Conservation (phyloP, 2,797 vertebrate species). For the Sebastes melanostomus region DNA sequence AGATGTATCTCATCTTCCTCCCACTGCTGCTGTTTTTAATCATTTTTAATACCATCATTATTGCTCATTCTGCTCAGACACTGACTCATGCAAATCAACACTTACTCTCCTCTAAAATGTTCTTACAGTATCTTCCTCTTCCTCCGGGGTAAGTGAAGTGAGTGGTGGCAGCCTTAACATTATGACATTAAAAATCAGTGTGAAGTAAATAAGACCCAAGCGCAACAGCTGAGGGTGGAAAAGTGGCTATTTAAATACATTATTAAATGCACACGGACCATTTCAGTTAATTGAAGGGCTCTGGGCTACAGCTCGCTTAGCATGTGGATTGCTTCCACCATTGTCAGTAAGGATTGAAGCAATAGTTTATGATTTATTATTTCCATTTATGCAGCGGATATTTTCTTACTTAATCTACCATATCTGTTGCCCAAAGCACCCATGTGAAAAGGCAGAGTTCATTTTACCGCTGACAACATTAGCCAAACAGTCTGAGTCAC, state of each 20-base stretch:
- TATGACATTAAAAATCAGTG: slow-evolving; percentile 34
- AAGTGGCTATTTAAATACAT: slow-evolving; percentile 47
- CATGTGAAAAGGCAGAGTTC: neutral
- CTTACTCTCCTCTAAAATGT: neutral
- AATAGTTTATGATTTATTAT: slow-evolving; percentile 32
- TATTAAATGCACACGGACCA: slow-evolving; percentile 44
- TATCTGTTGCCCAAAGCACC: slow-evolving; percentile 16
- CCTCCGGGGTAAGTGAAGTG: slow-evolving; percentile 20
- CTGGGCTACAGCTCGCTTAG: slow-evolving; percentile 13
- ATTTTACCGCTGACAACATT: neutral
- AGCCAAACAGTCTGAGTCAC: neutral
- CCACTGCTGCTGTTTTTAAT: neutral
- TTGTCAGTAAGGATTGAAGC: neutral
- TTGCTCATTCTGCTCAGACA: slow-evolving; percentile 1
- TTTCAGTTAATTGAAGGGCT: slow-evolving; percentile 47
- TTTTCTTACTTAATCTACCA: slow-evolving; percentile 34
- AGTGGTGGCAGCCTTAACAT: slow-evolving; percentile 25
- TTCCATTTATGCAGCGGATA: slow-evolving; percentile 22
- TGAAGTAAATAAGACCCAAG: slow-evolving; percentile 41
- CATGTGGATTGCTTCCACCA: neutral
- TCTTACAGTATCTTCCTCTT: neutral
- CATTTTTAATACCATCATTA: neutral
- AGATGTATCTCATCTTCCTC: neutral
- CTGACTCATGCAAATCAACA: slow-evolving; percentile 17
- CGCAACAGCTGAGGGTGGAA: neutral